phyloP scores from a whole-genome alignment of 2,113 vertebrate species.

The Podilymbus podiceps region DNA sequence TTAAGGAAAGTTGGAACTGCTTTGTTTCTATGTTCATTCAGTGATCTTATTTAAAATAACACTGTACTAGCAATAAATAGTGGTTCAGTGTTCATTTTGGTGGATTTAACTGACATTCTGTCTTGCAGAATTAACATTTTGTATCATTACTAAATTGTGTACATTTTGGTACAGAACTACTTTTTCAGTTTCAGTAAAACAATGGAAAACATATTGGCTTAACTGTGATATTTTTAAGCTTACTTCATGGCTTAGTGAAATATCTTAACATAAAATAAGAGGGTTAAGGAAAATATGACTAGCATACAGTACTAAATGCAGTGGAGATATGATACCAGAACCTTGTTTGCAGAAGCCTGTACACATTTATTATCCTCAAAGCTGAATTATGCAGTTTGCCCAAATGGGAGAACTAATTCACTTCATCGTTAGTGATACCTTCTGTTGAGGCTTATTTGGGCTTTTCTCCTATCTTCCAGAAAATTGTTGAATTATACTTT shows the following conservation, averaged over 20 bases:
- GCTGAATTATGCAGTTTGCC: neutral
- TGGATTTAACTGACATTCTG: conserved; percentile 65
- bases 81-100: conserved; percentile 62
- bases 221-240: conserved; percentile 29
- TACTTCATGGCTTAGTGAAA: neutral
- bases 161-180: conserved; percentile 74
- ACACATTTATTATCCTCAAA: neutral
- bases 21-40: conserved; percentile 54
- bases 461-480: neutral
- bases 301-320: too few relatives aligned
- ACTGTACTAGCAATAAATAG: conserved; percentile 58
- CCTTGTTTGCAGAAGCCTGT: neutral
- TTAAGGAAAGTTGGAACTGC: conserved; percentile 49
- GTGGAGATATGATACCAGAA: too few relatives aligned
- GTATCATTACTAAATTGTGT: conserved; percentile 73
- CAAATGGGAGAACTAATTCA: neutral
- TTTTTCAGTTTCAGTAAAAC: conserved; percentile 77
- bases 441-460: neutral
- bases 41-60: conserved; percentile 57
- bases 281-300: neutral
- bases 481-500: neutral
- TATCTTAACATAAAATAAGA: neutral
- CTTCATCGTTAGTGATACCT: fast-evolving
- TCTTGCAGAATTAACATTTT: conserved; percentile 74
- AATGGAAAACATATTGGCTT: conserved; percentile 45